Evolutionary conservation across 2,797 vertebrate species (phyloP), one percentile per base, ranked within the genome.

Genomic region (Distichodus sexfasciatus): DNA sequence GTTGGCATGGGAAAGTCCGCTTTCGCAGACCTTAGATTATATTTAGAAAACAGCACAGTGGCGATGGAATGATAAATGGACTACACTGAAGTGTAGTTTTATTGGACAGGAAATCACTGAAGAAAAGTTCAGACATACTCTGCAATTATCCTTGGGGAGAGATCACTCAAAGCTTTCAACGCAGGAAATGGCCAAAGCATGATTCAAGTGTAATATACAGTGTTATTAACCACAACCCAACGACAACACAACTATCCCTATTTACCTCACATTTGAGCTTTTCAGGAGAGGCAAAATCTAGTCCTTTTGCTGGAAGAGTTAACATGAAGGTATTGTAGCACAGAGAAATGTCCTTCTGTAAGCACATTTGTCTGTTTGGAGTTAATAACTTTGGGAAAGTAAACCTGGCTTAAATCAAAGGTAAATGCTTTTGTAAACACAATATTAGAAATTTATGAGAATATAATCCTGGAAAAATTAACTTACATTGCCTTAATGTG

Each of bases 1-100:
- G 79, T 85, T 87, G 83, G 84, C 86, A 69, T 41, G 53, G 41
- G 64, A 76, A 72, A 54, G 35, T 81, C 69, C 66, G 66, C 77
- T 77, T 79, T 71, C 74, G 26, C 76, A 78, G 80, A 78, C 76
- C 76, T 78, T 76, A 68, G 71, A 86, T 86, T 87, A 89, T 86
- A 85, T 86, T 86, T 84, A 86, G 83, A 74, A 79, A 82, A 58
- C 76, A 72, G 71, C 78, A 71, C 76, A 80, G 79, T 81, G 79
- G 81, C 84, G 87, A 85, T 80, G 83, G 79, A 79, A 86, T 90
- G 88, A 90, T 87, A 82, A 88, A 90, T 89, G 86, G 81, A 84
- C 78, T 58, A 66, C 65, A 64, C 71, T 59, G 7, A 80, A 86
- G 83, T 80, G 83, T 87, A 81, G 88, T 88, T 89, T 85, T 82